Evolutionary conservation across 1,140 invertebrate species (phyloP).

Genomic region (Nasonia vitripennis): DNA sequence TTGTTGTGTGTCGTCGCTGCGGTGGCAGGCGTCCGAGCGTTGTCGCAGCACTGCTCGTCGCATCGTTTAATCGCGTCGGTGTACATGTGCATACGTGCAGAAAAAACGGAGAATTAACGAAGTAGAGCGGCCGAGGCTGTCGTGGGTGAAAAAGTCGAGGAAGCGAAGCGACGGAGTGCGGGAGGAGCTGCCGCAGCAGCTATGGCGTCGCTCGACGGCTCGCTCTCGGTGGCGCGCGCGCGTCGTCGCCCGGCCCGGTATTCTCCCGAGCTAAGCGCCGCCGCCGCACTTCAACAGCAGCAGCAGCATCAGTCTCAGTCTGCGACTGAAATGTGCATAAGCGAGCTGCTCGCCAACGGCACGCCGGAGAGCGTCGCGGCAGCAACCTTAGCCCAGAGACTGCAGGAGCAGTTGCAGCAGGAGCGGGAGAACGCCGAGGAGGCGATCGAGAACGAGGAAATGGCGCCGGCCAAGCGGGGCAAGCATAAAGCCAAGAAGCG

Average conservation of each 20-base stretch:
- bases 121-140: neutral
- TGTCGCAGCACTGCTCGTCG: too few relatives aligned
- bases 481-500: conserved; percentile 35
- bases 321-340: conserved; percentile 39
- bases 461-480: conserved; percentile 20
- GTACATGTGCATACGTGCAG: too few relatives aligned
- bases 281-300: neutral
- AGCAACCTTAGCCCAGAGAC: neutral
- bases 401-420: neutral
- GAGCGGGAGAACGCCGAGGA: neutral
- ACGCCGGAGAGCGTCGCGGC: neutral
- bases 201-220: conserved; percentile 46
- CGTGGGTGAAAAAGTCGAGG: neutral
- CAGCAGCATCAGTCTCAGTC: conserved; percentile 13
- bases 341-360: neutral
- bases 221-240: conserved; percentile 35
- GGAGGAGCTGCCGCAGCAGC: neutral
- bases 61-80: too few relatives aligned
- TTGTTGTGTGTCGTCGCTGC: too few relatives aligned
- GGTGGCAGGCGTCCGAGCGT: too few relatives aligned
- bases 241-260: conserved; percentile 49
- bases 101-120: neutral
- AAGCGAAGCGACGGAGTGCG: neutral
- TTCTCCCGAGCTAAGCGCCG: conserved; percentile 36
- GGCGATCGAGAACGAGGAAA: conserved; percentile 6